Conservation (phyloP, 2,113 vertebrate species). For the Semicossyphus pulcher region DNA sequence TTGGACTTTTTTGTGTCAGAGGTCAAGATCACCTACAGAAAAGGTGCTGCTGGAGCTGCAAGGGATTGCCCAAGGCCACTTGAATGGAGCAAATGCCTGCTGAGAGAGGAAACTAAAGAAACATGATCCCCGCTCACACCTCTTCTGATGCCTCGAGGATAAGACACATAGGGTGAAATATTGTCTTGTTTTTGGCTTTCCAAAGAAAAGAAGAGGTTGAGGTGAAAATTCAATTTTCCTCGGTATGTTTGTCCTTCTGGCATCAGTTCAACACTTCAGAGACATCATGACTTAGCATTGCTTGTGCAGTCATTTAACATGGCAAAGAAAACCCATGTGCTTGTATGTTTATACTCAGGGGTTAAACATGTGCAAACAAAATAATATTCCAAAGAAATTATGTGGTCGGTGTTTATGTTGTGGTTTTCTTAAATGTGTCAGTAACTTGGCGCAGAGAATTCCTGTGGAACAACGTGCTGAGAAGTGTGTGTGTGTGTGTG, state of each 20-base stretch:
- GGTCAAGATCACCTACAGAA: slow-evolving; percentile 38
- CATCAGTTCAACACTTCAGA: background rate
- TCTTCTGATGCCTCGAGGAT: slow-evolving; percentile 42
- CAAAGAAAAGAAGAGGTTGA: slow-evolving; percentile 27
- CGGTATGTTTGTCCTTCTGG: slow-evolving; percentile 3
- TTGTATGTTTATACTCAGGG: background rate
- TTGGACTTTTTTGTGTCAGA: slow-evolving; percentile 44
- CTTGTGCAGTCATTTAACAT: slow-evolving; percentile 5
- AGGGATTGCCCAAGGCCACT: slow-evolving; percentile 43
- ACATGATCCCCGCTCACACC: slow-evolving; percentile 50
- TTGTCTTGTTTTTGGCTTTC: slow-evolving; percentile 43
- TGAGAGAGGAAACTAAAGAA: slow-evolving; percentile 60
- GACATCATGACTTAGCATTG: background rate
- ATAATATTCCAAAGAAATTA: background rate
- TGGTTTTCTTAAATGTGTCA: slow-evolving; percentile 13
- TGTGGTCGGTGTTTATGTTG: slow-evolving; percentile 10
- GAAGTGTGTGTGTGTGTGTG: slow-evolving; percentile 7
- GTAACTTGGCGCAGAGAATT: background rate
- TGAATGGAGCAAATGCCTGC: slow-evolving; percentile 41
- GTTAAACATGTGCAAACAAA: background rate
- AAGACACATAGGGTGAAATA: slow-evolving; percentile 50
- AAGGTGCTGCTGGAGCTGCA: slow-evolving; percentile 24
- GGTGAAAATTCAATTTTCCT: slow-evolving; percentile 19
- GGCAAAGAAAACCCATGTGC: background rate
- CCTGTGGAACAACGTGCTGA: slow-evolving; percentile 1